Evolutionary conservation across 2,888 invertebrate species (phyloP).

Genomic region (Trimorus sp.): DNA sequence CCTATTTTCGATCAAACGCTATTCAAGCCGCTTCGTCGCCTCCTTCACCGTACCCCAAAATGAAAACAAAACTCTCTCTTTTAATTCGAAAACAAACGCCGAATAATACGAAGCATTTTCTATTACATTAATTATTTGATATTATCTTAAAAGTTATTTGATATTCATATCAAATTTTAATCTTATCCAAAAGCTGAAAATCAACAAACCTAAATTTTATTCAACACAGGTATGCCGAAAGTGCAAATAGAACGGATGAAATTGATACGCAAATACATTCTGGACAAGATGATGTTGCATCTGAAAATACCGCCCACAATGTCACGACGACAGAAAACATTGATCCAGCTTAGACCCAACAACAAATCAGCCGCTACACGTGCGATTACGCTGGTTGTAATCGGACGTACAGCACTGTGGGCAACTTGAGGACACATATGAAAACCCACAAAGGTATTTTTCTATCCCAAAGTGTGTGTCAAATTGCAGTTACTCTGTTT

Average conservation of each 20-base stretch:
- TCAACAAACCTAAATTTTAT: not conserved
- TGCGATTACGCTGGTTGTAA: conserved; percentile 95
- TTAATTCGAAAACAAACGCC: too few relatives aligned
- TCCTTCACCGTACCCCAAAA: too few relatives aligned
- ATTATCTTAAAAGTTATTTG: too few relatives aligned
- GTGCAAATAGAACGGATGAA: conserved; percentile 82
- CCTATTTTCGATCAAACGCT: too few relatives aligned
- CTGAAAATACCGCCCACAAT: conserved; percentile 86
- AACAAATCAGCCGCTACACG: conserved; percentile 87
- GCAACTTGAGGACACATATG: conserved; percentile 96
- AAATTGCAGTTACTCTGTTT: too few relatives aligned
- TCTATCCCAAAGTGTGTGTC: too few relatives aligned
- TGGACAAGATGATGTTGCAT: conserved; percentile 85
- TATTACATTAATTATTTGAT: too few relatives aligned
- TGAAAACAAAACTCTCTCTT: too few relatives aligned
- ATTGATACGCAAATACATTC: conserved; percentile 88
- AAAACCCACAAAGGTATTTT: conserved; percentile 95
- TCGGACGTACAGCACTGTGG: conserved; percentile 95
- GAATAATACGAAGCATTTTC: too few relatives aligned
- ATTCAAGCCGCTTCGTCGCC: too few relatives aligned
- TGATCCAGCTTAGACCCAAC: conserved; percentile 84
- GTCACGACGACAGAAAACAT: conserved; percentile 86
- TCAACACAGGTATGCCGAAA: conserved; percentile 22
- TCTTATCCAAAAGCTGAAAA: too few relatives aligned
- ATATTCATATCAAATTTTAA: too few relatives aligned